Base-by-base conservation (phyloP, 2,113 vertebrate species). In the Rhinichthys klamathensis region DNA sequence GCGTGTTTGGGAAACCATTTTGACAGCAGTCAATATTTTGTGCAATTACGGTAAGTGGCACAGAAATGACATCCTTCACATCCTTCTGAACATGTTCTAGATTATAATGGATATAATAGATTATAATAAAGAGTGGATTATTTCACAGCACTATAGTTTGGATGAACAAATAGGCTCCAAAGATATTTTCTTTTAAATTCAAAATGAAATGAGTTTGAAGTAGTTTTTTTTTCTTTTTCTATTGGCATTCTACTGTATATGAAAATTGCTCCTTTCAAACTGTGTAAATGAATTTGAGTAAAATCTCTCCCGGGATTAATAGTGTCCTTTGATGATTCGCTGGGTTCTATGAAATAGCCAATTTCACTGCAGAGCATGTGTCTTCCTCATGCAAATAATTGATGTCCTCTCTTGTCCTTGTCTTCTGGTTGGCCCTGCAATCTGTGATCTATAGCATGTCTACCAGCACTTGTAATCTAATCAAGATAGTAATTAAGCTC, bases 291-390 rank as follows among this genome's bases (percentile, higher is more conserved):
- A 51, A 30, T 75, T 30, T 27, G 25, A 30, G 58, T 84, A 61
- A 27, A 84, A 80, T 75, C 13, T 65, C 74, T 80, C 58, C 35
- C 60, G 6, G 60, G 84, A 61, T 49, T 27, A 16, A 32, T 56
- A 32, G 41, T 60, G 58, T 49, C 79, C 58, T 74, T 85, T 69
- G 46, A 77, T 77, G 56, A 35, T 41, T 41, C 32, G 58, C 32
- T 18, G 18, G 56, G 56, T 76, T 81, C 81, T 41, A n/a, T 35
- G 69, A 41, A 72, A 76, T 61, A 67, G 46, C n/a, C 75, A 74
- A 44, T 25, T 75, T 75, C 8, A 30, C n/a, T 18, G 44, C 73
- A 58, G 38, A 49, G 65, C 18, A 23, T 13, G 38, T 65, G 30
- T 79, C 58, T 60, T 73, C 41, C 2, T 49, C 23, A 10, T 75